Evolutionary conservation across 1,140 invertebrate genomes (phyloP), one percentile per base, ranked within the genome.

Genomic region (Centruroides vittatus): DNA sequence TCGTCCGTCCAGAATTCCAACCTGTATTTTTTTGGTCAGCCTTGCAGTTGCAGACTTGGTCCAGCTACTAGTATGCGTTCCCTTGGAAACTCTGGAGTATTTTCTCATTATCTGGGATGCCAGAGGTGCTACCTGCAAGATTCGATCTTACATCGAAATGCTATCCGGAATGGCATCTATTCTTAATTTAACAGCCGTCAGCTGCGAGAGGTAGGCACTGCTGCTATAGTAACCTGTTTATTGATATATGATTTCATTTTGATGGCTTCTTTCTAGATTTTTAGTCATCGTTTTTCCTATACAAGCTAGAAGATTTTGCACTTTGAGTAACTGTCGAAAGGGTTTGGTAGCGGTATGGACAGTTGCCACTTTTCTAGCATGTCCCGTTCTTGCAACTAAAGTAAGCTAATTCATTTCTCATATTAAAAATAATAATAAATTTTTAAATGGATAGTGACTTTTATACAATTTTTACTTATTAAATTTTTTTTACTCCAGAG

Each of bases 281-380:
- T 70, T 78, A n/a, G 76, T 78, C n/a, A 78, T 78, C 34, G 75
- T 77, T 47, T 75, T 73, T 66, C 76, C 76, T 1, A 77, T 78
- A 70, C 60, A 70, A 47, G 76, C 76, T 11, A 69, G 76, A 23
- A 71, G 73, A 3, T 65, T 75, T 47, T 78, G 76, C 61, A 77
- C 75, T 0, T 67, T 76, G 61, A 75, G 71, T 58, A 78, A 76
- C 65, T 76, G 75, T 67, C 65, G 74, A 7, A 67, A 69, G 60
- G 72, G 73, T 3, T 68, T 78, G 35, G 12, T 72, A 11, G 55
- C 71, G 10, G 74, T 78, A 23, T 78, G 76, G 76, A 50, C 73
- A 8, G 9, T 74, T 12, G 70, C 76, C 9, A 49, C 73, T 0
- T 34, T 74, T 3, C 64, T 78, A 13, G 69, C 76, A 3, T 47